Evolutionary conservation across 2,113 vertebrate species (phyloP).

Genomic region (Epinephelus cyanopodus): DNA sequence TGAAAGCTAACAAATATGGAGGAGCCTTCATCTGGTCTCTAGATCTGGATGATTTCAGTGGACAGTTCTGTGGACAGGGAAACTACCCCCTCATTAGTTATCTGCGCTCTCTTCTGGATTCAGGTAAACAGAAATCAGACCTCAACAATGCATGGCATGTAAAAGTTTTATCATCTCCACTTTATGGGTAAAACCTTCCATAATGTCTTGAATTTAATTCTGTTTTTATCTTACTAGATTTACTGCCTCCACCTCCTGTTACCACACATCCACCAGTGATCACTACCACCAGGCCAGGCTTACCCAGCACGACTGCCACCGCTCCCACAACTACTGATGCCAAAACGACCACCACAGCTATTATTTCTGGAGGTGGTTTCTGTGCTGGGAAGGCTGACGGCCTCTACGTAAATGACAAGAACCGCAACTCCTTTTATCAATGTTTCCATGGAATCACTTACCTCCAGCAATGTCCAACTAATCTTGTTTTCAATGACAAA

Average conservation of each 20-base stretch:
- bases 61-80: conserved; percentile 84
- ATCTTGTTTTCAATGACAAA: conserved; percentile 57
- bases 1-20: conserved; percentile 83
- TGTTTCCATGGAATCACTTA: conserved; percentile 43
- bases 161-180: not conserved
- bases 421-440: conserved; percentile 67
- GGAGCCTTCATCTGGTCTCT: conserved; percentile 88
- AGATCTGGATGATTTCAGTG: conserved; percentile 87
- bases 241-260: conserved; percentile 16
- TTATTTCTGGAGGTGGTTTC: conserved; percentile 51
- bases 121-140: conserved; percentile 55
- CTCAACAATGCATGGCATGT: not conserved
- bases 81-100: conserved; percentile 82
- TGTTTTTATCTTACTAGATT: conserved; percentile 45
- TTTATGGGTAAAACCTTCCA: not conserved
- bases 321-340: not conserved
- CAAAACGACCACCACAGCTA: conserved; percentile 19
- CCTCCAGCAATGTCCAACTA: conserved; percentile 35
- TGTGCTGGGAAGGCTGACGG: conserved; percentile 62
- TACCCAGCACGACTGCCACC: not conserved
- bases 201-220: not conserved
- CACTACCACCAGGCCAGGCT: not conserved
- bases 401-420: conserved; percentile 43
- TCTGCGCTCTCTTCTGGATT: conserved; percentile 75
- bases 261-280: conserved; percentile 14